Conservation (phyloP, 2,797 vertebrate genomes). For the Neopelma chrysocephalum region DNA sequence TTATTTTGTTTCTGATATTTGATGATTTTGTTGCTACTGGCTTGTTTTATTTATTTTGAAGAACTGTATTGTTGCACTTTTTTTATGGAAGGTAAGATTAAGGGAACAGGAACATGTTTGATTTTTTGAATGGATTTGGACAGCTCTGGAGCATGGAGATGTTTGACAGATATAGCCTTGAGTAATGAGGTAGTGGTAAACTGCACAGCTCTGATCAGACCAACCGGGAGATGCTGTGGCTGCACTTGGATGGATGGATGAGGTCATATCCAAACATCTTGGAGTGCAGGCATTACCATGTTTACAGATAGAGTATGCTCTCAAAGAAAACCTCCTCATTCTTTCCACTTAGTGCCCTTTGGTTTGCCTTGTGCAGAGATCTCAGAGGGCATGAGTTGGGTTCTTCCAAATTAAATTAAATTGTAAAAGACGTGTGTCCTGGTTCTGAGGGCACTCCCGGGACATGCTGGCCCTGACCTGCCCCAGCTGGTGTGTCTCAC, state of each 20-base stretch:
- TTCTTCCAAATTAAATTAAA: neutral
- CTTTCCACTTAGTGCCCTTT: neutral
- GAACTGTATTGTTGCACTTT: neutral
- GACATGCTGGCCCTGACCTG: neutral
- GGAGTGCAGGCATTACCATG: neutral
- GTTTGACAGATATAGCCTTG: neutral
- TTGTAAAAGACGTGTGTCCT: neutral
- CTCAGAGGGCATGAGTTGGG: neutral
- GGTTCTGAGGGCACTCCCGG: neutral
- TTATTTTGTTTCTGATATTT: neutral
- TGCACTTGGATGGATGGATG: neutral
- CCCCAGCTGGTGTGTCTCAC: neutral
- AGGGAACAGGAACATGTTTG: neutral
- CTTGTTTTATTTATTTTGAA: neutral
- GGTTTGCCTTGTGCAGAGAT: neutral
- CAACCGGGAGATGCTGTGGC: neutral
- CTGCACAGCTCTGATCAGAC: neutral
- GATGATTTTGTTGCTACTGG: neutral
- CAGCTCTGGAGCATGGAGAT: neutral
- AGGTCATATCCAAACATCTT: neutral
- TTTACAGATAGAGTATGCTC: fast-evolving
- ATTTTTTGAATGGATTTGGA: neutral
- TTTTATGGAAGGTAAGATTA: neutral
- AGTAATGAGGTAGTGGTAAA: neutral
- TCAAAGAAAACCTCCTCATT: neutral